Evolutionary conservation across 2,888 invertebrate genomes (phyloP).

Genomic region (Thera obeliscata): DNA sequence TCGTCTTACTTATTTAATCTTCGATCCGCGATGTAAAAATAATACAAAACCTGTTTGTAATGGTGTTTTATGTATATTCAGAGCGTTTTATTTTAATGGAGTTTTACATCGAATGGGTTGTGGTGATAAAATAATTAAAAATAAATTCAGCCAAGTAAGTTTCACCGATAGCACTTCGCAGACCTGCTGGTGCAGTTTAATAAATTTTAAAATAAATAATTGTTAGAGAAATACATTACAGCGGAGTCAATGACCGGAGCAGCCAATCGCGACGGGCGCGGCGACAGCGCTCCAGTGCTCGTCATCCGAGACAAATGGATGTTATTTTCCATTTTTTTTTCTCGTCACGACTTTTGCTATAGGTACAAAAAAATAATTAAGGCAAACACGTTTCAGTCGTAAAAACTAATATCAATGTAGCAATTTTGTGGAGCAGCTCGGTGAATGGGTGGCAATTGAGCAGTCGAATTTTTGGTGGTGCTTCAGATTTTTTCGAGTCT

Average conservation of each 20-base stretch:
- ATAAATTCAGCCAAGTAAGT: slow-evolving; percentile 8
- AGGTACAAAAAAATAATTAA: slow-evolving; percentile 44
- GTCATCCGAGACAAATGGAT: slow-evolving; percentile 74
- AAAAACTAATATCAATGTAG: slow-evolving; percentile 38
- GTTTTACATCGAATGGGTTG: slow-evolving; percentile 10
- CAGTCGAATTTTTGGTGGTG: slow-evolving; percentile 4
- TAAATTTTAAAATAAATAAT: slow-evolving; percentile 46
- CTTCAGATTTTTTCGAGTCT: background rate
- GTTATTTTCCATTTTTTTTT: slow-evolving; percentile 60
- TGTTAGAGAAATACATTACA: slow-evolving; percentile 55
- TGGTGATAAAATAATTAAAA: slow-evolving; percentile 8
- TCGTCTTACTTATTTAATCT: slow-evolving; percentile 29
- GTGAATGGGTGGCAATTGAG: slow-evolving; percentile 6
- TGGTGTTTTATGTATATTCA: slow-evolving; percentile 8
- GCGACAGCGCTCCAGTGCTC: slow-evolving; percentile 56
- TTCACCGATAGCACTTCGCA: slow-evolving; percentile 4
- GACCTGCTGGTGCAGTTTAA: slow-evolving; percentile 1
- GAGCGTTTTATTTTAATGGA: slow-evolving; percentile 14
- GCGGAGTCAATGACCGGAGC: slow-evolving; percentile 70
- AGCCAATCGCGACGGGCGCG: slow-evolving; percentile 58
- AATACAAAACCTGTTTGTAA: slow-evolving; percentile 8
- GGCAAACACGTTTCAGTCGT: slow-evolving; percentile 40
- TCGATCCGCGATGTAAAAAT: slow-evolving; percentile 12
- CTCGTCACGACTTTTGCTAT: slow-evolving; percentile 59
- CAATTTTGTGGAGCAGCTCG: slow-evolving; percentile 26